Conservation (phyloP, 2,113 vertebrate species). For the Dolichallabes microphthalmus region DNA sequence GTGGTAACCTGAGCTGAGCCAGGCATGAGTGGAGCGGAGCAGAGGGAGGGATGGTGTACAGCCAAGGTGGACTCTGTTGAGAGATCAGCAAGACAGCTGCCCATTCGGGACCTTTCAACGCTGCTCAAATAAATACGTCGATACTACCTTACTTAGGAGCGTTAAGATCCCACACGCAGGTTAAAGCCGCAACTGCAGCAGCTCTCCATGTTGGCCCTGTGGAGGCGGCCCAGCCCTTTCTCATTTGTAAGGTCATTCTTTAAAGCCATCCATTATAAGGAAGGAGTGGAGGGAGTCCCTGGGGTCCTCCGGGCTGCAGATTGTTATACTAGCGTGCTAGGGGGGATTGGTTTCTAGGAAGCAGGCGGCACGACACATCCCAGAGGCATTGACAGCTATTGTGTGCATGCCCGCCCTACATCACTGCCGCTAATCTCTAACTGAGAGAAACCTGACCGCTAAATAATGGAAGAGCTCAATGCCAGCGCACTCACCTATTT, state of each 20-base stretch:
- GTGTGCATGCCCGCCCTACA: conserved; percentile 49
- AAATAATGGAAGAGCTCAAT: conserved; percentile 49
- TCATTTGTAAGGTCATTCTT: conserved; percentile 49
- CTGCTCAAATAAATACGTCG: conserved; percentile 52
- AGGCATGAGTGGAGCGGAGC: conserved; percentile 23
- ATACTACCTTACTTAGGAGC: conserved; percentile 36
- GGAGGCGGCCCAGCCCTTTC: conserved; percentile 30
- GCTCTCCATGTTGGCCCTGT: conserved; percentile 19
- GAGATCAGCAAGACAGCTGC: conserved; percentile 53
- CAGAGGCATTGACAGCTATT: conserved; percentile 50
- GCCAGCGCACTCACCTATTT: conserved; percentile 45
- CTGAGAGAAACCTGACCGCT: conserved; percentile 53
- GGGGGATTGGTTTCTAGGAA: conserved; percentile 49
- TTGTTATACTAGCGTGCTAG: conserved; percentile 42
- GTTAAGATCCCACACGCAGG: conserved; percentile 27
- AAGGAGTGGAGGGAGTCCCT: conserved; percentile 38
- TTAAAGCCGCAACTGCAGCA: conserved; percentile 24
- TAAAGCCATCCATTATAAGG: conserved; percentile 43
- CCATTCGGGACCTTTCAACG: conserved; percentile 47
- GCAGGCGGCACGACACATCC: conserved; percentile 43
- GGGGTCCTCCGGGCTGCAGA: conserved; percentile 27
- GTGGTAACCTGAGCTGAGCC: conserved; percentile 44
- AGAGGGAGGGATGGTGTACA: conserved; percentile 18
- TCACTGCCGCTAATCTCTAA: conserved; percentile 51
- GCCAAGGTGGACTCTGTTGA: conserved; percentile 44